These are phyloP conservation scores for Furnarius figulus DNA, from an alignment of 2,113 vertebrate genomes.

Conservation along the genomic window DNA sequence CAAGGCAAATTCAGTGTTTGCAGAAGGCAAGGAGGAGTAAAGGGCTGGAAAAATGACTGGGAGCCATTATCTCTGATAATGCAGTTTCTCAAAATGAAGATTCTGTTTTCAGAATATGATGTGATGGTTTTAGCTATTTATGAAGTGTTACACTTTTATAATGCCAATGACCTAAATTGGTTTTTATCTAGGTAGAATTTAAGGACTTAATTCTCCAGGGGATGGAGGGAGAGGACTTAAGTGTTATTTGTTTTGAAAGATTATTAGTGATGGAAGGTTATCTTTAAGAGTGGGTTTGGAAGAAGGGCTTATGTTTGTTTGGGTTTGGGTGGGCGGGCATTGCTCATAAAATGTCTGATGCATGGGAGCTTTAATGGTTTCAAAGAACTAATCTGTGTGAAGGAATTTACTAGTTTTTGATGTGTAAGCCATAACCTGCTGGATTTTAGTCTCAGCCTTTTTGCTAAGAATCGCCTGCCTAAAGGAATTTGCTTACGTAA, in stretches of 20 bases:
- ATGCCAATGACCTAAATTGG: background rate
- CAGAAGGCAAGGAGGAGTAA: background rate
- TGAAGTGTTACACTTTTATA: background rate
- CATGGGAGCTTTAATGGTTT: background rate
- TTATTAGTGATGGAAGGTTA: background rate
- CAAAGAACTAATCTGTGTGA: background rate
- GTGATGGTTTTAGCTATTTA: background rate
- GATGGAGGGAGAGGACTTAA: background rate
- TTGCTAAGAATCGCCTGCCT: background rate
- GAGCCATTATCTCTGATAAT: background rate
- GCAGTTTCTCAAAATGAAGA: background rate
- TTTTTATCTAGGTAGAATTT: background rate
- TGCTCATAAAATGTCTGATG: background rate
- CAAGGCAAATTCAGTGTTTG: background rate
- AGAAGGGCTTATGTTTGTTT: background rate
- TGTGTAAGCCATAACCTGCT: background rate
- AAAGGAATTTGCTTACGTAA: background rate
- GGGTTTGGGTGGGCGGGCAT: background rate
- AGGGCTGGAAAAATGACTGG: background rate
- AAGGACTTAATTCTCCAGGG: background rate
- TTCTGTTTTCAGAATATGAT: background rate
- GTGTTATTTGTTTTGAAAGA: background rate
- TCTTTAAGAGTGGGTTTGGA: background rate
- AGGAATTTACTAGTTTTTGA: background rate
- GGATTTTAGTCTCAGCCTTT: background rate